Percentiles rank a stretch among this genome's conserved stretches.
Conservation (phyloP, 2,888 invertebrate genomes). For the Sinodicranocentrus sp. region DNA sequence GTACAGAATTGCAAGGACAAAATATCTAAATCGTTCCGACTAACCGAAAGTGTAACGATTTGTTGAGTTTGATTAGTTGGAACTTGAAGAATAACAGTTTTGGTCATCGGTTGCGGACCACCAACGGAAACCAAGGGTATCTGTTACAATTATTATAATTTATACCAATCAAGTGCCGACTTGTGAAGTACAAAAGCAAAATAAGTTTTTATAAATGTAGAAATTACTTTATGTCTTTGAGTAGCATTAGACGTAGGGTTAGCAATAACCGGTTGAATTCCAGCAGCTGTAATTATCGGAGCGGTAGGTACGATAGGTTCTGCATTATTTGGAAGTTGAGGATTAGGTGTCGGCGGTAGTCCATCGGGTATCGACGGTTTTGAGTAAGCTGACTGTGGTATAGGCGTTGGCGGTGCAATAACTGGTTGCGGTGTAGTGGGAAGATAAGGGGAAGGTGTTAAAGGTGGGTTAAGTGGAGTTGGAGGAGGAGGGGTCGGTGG, state of each 20-base stretch:
- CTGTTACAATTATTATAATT: slow-evolving; percentile 26
- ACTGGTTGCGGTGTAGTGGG: slow-evolving; percentile 77
- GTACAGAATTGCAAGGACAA: too few relatives aligned
- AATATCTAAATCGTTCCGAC: slow-evolving; percentile 15
- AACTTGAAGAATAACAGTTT: slow-evolving; percentile 76
- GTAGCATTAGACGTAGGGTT: slow-evolving; percentile 32
- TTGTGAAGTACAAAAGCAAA: too few relatives aligned
- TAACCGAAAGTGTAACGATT: slow-evolving; percentile 76
- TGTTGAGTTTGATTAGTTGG: slow-evolving; percentile 74
- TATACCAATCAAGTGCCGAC: background rate
- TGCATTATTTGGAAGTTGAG: slow-evolving; percentile 60
- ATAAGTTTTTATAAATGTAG: slow-evolving; percentile 8
- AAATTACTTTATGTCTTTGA: slow-evolving; percentile 45
- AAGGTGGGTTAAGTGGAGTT: slow-evolving; percentile 77
- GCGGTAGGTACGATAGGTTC: slow-evolving; percentile 44
- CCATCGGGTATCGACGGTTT: slow-evolving; percentile 68
- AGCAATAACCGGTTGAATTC: slow-evolving; percentile 19
- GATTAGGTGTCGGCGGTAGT: slow-evolving; percentile 72
- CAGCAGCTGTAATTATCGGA: background rate
- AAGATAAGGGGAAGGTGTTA: slow-evolving; percentile 77
- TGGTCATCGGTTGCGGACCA: slow-evolving; percentile 73
- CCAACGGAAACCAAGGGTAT: slow-evolving; percentile 56
- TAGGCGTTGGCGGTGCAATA: slow-evolving; percentile 69
- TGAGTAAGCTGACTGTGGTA: slow-evolving; percentile 53
- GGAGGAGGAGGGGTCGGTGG: slow-evolving; percentile 77